Evolutionary conservation across 2,113 vertebrate species (phyloP), one percentile per base, ranked within the genome.

Genomic region (Maccullochella peelii): DNA sequence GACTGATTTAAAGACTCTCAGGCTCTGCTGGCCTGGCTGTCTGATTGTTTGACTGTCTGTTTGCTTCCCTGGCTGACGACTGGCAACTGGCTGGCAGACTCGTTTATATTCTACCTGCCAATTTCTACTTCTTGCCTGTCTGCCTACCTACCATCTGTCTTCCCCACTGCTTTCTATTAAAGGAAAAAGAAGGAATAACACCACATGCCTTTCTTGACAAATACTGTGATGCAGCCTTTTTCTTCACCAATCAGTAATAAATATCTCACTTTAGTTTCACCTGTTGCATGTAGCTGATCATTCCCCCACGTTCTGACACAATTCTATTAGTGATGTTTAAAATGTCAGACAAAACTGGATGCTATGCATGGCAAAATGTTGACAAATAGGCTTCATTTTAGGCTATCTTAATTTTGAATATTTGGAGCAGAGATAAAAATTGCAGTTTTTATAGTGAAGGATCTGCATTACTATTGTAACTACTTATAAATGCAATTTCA

Each of bases 131-230:
- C 72, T 25, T 81, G 63, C 78, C 65, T 86, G 50, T 85, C 84
- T 89, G 88, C 89, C 88, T 49, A 87, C 85, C 68, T 25, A 75
- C 86, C 86, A 92, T 92, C 90, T 93, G 89, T 88, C 84, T 68
- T 47, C 52, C 68, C 83, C 72, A 10, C 57, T 62, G 73, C 70
- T 63, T 71, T 62, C 40, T 49, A 36, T 27, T 30, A 25, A 82
- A 59, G 30, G 55, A 69, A 75, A 14, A 63, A 50, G 21, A 70
- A 82, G 30, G 80, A 62, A 72, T 36, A 40, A 40, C 16, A 55
- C 14, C 44, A 85, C n/a, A 61, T 65, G n/a, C 8, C 30, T 54
- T 27, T 81, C 58, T 65, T 65, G 6, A 83, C 20, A 68, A 74
- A 73, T 47, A 38, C 7, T 30, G 4, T n/a, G 33, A n/a, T 47